These are phyloP conservation scores for Sinocyclocheilus rhinocerous DNA, from an alignment of 2,113 vertebrate genomes.

Conservation along the genomic window DNA sequence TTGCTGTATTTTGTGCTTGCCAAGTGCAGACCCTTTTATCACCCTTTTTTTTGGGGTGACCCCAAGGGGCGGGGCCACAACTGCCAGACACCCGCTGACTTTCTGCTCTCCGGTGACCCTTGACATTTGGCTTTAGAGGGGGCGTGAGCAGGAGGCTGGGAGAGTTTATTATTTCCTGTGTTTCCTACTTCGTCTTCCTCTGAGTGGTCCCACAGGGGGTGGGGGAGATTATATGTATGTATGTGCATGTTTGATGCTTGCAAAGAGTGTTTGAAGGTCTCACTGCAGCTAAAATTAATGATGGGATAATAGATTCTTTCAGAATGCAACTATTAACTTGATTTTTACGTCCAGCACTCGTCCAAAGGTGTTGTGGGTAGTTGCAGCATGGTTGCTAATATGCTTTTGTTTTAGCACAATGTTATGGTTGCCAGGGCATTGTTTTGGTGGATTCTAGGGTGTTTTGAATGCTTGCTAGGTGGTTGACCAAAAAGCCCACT, in stretches of 20 bases:
- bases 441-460: not conserved
- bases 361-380: not conserved
- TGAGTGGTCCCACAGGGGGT: slow-evolving; percentile 46
- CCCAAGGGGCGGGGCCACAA: slow-evolving; percentile 59
- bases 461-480: not conserved
- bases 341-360: not conserved
- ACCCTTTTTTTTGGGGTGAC: slow-evolving; percentile 53
- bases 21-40: slow-evolving; percentile 9
- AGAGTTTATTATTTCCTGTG: slow-evolving; percentile 96
- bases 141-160: slow-evolving; percentile 81
- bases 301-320: not conserved
- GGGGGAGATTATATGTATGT: slow-evolving; percentile 32
- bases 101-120: slow-evolving; percentile 78
- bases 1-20: slow-evolving; percentile 1
- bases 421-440: not conserved
- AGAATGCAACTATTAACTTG: not conserved
- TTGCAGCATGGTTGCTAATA: not conserved
- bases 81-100: slow-evolving; percentile 69
- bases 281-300: not conserved
- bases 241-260: slow-evolving; percentile 33
- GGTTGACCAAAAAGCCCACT: not conserved
- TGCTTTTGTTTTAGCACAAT: slow-evolving; percentile 6
- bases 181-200: slow-evolving; percentile 77
- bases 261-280: not conserved
- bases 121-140: slow-evolving; percentile 82